Conservation (phyloP, 1,140 invertebrate genomes). For the Brachystomella parvula region DNA sequence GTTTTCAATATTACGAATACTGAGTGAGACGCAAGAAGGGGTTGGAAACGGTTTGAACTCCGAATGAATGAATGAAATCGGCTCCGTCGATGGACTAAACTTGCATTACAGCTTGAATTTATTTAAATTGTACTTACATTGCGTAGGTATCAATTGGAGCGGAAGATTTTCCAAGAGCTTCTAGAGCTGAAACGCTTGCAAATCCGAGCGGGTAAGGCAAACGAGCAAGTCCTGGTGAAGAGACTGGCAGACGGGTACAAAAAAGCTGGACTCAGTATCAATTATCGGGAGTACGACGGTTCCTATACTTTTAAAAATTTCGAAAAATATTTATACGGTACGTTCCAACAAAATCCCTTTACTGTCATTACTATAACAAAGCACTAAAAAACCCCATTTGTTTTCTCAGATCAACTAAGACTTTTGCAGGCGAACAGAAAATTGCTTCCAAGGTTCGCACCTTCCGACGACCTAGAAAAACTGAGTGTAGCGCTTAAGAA, state of each 20-base stretch:
- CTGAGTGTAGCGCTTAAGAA: conserved; percentile 48
- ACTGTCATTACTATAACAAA: too few species aligned
- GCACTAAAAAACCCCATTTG: too few species aligned
- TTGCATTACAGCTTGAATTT: too few species aligned
- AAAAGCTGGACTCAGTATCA: conserved; percentile 62
- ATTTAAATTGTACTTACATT: background rate
- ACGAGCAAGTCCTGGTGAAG: conserved; percentile 82
- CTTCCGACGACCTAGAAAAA: conserved; percentile 50
- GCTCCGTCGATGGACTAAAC: too few species aligned
- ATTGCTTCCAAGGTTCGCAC: conserved; percentile 51
- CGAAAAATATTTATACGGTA: conserved; percentile 82
- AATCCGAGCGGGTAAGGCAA: conserved; percentile 77
- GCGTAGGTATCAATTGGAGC: conserved; percentile 72
- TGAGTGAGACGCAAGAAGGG: too few species aligned
- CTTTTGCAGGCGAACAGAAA: conserved; percentile 58
- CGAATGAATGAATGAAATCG: too few species aligned
- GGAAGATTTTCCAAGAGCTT: conserved; percentile 88
- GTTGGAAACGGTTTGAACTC: too few species aligned
- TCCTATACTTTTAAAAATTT: conserved; percentile 73
- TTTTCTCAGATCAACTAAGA: conserved; percentile 57
- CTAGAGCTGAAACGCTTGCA: conserved; percentile 86
- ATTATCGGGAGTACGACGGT: conserved; percentile 61
- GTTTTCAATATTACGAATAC: too few species aligned
- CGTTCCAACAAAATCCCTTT: conserved; percentile 24
- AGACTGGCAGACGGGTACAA: conserved; percentile 70